phyloP scores from a whole-genome alignment of 2,797 vertebrate species.

The Distichodus sexfasciatus region DNA sequence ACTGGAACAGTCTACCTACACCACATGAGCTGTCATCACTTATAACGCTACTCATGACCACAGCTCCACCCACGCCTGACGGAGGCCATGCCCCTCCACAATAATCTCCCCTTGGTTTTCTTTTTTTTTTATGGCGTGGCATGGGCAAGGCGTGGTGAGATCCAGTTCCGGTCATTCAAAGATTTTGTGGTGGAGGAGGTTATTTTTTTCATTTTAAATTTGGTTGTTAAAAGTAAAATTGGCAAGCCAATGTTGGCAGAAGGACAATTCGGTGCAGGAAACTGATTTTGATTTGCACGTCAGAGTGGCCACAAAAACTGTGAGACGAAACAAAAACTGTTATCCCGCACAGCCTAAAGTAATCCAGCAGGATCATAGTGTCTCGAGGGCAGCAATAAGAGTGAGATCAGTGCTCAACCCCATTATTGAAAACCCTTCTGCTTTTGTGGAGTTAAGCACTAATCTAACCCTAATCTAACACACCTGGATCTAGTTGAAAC shows the following conservation, averaged over 20 bases:
- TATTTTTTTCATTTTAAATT: background rate
- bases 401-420: constrained; percentile 10
- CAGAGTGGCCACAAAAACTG: background rate
- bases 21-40: constrained; percentile 42
- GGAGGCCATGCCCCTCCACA: constrained; percentile 32
- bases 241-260: no score
- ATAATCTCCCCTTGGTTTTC: constrained; percentile 16
- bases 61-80: constrained; percentile 44
- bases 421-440: background rate
- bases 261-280: no score
- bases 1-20: constrained; percentile 42
- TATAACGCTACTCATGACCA: constrained; percentile 54
- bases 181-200: background rate
- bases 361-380: background rate
- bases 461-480: background rate
- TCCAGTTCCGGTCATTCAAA: background rate
- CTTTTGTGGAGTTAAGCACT: constrained; percentile 3
- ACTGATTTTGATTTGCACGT: no score
- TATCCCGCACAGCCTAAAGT: background rate
- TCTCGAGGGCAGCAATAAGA: background rate
- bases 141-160: background rate
- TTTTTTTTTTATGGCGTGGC: background rate
- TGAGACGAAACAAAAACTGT: background rate
- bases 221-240: no score
- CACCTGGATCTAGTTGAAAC: background rate